Percentiles rank a stretch among this genome's conserved stretches.
Conservation (phyloP, 2,888 invertebrate species). For the Mesorhabditis belari region DNA sequence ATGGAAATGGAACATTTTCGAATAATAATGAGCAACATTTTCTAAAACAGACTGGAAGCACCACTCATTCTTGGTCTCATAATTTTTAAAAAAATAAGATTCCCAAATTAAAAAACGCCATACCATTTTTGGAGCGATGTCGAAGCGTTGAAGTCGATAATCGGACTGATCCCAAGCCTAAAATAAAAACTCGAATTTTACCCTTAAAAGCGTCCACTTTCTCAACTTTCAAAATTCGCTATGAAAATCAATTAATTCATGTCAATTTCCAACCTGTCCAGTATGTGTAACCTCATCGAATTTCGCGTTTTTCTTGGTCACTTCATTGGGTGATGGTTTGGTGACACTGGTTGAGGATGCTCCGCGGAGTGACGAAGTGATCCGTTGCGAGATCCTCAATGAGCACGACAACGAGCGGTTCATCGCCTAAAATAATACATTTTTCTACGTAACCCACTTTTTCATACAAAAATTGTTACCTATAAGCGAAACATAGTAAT, state of each 20-base stretch:
- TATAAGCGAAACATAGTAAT: too few species aligned
- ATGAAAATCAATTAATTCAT: not conserved
- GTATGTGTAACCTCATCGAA: constrained; percentile 50
- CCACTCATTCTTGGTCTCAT: too few species aligned
- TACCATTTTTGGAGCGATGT: constrained; percentile 32
- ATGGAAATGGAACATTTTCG: not conserved
- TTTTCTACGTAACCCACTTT: too few species aligned
- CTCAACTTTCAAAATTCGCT: not conserved
- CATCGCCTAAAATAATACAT: too few species aligned
- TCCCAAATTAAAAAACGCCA: too few species aligned
- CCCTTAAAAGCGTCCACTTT: not conserved
- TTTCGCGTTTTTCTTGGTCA: constrained; percentile 29
- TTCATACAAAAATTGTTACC: too few species aligned
- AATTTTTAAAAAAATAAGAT: too few species aligned
- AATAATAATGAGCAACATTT: not conserved
- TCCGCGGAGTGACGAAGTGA: too few species aligned
- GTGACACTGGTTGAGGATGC: too few species aligned
- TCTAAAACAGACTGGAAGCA: not conserved
- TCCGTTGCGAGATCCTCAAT: too few species aligned
- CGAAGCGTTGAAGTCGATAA: constrained; percentile 49
- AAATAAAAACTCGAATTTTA: constrained; percentile 4
- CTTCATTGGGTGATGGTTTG: constrained; percentile 28
- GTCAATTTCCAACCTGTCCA: constrained; percentile 35
- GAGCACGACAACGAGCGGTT: too few species aligned
- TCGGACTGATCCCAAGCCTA: constrained; percentile 52